These are phyloP conservation scores for Dallia pectoralis DNA, from an alignment of 2,797 vertebrate genomes.

Conservation along the genomic window DNA sequence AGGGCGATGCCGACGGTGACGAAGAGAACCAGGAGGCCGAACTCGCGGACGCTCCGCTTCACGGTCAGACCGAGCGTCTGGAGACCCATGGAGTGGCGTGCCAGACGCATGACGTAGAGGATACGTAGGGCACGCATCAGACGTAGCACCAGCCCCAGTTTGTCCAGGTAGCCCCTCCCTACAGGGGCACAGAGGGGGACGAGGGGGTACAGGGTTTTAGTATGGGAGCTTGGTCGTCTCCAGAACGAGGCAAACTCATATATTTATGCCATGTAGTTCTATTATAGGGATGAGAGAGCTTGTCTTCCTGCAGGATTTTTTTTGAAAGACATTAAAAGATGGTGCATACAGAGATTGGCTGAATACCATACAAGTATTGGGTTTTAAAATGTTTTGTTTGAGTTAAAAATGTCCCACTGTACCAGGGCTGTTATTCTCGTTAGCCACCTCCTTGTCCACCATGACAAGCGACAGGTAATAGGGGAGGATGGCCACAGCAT, in stretches of 20 bases:
- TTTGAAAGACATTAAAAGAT: neutral
- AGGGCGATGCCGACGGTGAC: conserved; percentile 89
- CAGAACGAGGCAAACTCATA: neutral
- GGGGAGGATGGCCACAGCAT: conserved; percentile 91
- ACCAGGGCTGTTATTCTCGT: conserved; percentile 58
- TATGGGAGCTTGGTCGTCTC: neutral
- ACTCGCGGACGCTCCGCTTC: conserved; percentile 85
- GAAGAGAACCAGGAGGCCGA: conserved; percentile 90
- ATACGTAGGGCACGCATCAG: conserved; percentile 89
- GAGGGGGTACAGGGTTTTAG: neutral
- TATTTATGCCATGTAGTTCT: neutral
- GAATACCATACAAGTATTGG: too few species aligned
- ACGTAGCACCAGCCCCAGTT: conserved; percentile 86
- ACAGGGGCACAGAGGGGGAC: conserved; percentile 44
- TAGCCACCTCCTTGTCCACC: conserved; percentile 72
- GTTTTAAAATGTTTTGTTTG: too few species aligned
- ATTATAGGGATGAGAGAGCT: neutral
- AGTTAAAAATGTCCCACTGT: neutral
- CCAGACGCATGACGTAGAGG: conserved; percentile 94
- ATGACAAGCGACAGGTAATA: conserved; percentile 91
- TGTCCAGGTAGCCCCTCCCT: conserved; percentile 85
- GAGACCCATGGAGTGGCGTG: conserved; percentile 91
- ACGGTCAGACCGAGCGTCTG: conserved; percentile 91
- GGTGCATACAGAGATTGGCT: too few species aligned
- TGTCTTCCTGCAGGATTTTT: conserved; percentile 23